phyloP scores from a whole-genome alignment of 1,140 invertebrate species.

The Drosophila mauritiana region DNA sequence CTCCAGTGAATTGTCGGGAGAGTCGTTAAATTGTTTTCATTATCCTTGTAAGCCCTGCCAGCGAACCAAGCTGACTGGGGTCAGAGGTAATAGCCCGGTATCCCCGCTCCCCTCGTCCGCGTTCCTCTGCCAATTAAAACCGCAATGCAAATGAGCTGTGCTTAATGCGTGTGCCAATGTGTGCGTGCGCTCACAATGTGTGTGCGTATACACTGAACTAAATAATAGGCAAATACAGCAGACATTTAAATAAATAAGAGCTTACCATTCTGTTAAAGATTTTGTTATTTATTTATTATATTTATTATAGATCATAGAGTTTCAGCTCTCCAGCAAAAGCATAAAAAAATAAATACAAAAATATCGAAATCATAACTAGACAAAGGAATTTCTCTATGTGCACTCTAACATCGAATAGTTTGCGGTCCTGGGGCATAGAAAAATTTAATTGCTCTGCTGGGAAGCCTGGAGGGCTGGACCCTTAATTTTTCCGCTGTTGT shows the following conservation, averaged over 20 bases:
- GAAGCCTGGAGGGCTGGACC: conserved; percentile 14
- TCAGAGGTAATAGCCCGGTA: conserved; percentile 41
- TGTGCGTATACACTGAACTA: conserved; percentile 15
- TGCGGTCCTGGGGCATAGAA: conserved; percentile 43
- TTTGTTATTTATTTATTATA: too few species aligned
- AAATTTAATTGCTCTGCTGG: conserved; percentile 72
- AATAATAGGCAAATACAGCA: background rate
- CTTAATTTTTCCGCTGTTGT: conserved; percentile 50
- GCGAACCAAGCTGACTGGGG: conserved; percentile 21
- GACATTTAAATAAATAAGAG: too few species aligned
- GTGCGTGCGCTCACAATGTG: conserved; percentile 23
- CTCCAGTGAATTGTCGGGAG: conserved; percentile 69
- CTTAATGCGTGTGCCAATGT: conserved; percentile 56
- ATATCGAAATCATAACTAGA: too few species aligned
- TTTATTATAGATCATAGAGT: too few species aligned
- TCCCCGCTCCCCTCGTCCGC: background rate
- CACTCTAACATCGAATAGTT: conserved; percentile 53
- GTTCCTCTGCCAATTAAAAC: conserved; percentile 71
- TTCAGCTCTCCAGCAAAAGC: background rate
- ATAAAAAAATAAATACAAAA: background rate
- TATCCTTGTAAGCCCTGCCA: conserved; percentile 75
- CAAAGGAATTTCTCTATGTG: conserved; percentile 1
- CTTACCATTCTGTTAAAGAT: too few species aligned
- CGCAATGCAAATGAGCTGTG: conserved; percentile 82
- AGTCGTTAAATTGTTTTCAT: conserved; percentile 83